phyloP scores from a whole-genome alignment of 1,140 invertebrate genomes.

The honey bee (Apis mellifera) region Amel_HAv3.1 CM009941.2:7568001-7568500 shows the following conservation, averaged over 20 bases:
- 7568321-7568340: too few relatives aligned
- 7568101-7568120: constrained; percentile 56
- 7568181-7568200: constrained; percentile 5
- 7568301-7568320: too few relatives aligned
- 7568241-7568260: too few relatives aligned
- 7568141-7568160: constrained; percentile 8
- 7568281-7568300: too few relatives aligned
- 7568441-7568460: neutral
- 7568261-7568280: too few relatives aligned
- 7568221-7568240: neutral
- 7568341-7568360: too few relatives aligned
- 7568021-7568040: constrained; percentile 44
- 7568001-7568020: constrained; percentile 17
- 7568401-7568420: too few relatives aligned
- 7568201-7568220: neutral
- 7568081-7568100: constrained; percentile 9
- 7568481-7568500: neutral
- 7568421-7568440: neutral
- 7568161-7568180: neutral
- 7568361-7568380: too few relatives aligned
- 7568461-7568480: neutral
- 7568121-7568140: constrained; percentile 3
- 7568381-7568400: too few relatives aligned
- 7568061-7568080: constrained; percentile 35
- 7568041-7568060: constrained; percentile 44